A percentile compares a stretch with the other conserved stretches of the same genome.
Conservation (phyloP, 2,113 vertebrate species). For the Brachypteracias leptosomus region DNA sequence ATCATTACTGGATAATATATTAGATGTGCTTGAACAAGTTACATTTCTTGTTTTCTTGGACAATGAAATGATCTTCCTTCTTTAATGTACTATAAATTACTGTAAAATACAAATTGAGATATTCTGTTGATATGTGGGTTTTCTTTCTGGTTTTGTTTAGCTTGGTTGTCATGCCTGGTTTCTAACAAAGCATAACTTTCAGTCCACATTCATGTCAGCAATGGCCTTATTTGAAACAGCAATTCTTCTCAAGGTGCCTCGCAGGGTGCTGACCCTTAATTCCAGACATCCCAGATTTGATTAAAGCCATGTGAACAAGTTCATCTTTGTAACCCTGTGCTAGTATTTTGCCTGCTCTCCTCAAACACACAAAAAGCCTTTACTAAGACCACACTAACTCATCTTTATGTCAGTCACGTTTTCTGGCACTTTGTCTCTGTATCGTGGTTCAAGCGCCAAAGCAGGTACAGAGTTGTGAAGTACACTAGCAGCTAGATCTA, state of each 20-base stretch:
- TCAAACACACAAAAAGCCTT: not conserved
- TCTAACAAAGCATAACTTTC: slow-evolving; percentile 38
- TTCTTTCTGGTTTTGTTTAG: slow-evolving; percentile 30
- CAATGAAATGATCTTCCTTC: not conserved
- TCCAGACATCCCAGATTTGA: slow-evolving; percentile 45
- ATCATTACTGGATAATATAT: not conserved
- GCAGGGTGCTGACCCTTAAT: slow-evolving; percentile 26
- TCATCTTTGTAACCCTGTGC: slow-evolving; percentile 2
- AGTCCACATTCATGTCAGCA: slow-evolving; percentile 36
- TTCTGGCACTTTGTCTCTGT: not conserved
- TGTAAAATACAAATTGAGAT: slow-evolving; percentile 29
- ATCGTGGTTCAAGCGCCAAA: not conserved
- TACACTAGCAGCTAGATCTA: not conserved
- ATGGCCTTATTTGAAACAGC: slow-evolving; percentile 52
- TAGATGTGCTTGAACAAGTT: slow-evolving; percentile 37
- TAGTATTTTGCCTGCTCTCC: not conserved
- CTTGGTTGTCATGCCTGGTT: slow-evolving; percentile 56
- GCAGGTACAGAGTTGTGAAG: not conserved
- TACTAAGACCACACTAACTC: not conserved
- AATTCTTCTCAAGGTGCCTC: slow-evolving; percentile 50
- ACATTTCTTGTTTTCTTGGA: not conserved
- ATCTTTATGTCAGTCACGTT: not conserved
- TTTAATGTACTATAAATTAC: not conserved
- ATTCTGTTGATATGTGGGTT: slow-evolving; percentile 18
- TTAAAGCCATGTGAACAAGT: slow-evolving; percentile 63